phyloP scores from a whole-genome alignment of 2,888 invertebrate genomes.

The Bombyx huttoni region DNA sequence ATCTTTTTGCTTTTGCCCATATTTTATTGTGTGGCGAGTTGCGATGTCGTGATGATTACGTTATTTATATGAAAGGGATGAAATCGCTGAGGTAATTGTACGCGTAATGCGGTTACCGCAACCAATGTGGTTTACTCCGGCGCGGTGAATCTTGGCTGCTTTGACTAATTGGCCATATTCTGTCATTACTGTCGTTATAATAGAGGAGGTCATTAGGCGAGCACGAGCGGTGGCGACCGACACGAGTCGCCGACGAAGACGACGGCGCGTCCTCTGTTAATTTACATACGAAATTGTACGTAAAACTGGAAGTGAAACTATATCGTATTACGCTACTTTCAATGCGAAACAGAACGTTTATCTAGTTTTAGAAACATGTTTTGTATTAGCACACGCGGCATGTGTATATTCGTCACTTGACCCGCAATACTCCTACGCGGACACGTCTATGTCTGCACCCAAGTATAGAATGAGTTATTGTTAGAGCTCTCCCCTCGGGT shows the following conservation, averaged over 20 bases:
- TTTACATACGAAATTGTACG: neutral
- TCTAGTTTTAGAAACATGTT: too few relatives aligned
- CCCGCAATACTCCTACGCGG: conserved; percentile 6
- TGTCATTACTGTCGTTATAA: conserved; percentile 33
- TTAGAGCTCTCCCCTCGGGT: conserved; percentile 27
- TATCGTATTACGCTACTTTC: too few relatives aligned
- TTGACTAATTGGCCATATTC: conserved; percentile 50
- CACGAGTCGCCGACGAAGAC: conserved; percentile 21
- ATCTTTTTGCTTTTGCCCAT: neutral
- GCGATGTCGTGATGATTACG: neutral
- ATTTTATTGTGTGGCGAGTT: neutral
- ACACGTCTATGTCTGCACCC: conserved; percentile 7
- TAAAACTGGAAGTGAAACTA: neutral
- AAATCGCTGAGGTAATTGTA: conserved; percentile 28
- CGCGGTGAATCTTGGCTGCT: conserved; percentile 34
- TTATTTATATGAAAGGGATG: conserved; percentile 9
- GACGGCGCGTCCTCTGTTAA: conserved; percentile 2
- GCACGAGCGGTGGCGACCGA: conserved; percentile 26
- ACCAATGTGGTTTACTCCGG: conserved; percentile 27
- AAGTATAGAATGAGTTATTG: conserved; percentile 21
- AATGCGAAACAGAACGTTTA: too few relatives aligned
- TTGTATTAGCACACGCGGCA: neutral
- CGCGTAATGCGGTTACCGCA: conserved; percentile 36
- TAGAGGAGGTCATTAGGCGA: conserved; percentile 20
- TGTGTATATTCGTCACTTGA: conserved; percentile 9